Base-by-base conservation (phyloP, 2,797 vertebrate species). In the Menidia menidia region DNA sequence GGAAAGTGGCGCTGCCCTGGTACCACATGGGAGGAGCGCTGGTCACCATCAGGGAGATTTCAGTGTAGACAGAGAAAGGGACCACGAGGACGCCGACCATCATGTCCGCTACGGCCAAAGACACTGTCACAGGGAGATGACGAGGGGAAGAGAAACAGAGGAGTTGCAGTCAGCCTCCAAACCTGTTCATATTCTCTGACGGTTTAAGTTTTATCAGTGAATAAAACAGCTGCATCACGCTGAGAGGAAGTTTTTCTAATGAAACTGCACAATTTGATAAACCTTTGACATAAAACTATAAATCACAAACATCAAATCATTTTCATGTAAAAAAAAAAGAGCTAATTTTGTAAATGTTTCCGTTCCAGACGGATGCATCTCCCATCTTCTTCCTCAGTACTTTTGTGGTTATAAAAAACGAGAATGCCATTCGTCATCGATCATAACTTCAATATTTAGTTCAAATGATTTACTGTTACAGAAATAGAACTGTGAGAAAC, bases 1-100 rank as follows among this genome's bases (percentile, higher is more conserved):
- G 45, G 25, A 75, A 77, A 19, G 63, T 43, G 0, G 78, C 68
- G 33, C 81, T 86, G 6, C 78, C 89, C 75, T 92, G 92, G 80
- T 92, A 94, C 94, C 94, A 95, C 25, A 68, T n/a, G 0, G 94
- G 94, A 52, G 88, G 91, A 33, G 63, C 2, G 18, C 74, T 92
- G 70, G 85, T 93, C 60, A 93, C 83, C 94, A 95, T 94, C 62
- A 95, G 85, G 15, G 89, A 93, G 61, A 93, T 84, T 84, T 96
- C 95, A 2, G 92, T 94, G 91, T 95, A 96, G 82, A 95, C 85
- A 0, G 95, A 96, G 85, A 96, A 96, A 32, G 95, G 95, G 53
- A 96, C 94, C 6, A 95, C 94, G 0, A 95, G 78, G 31, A 95
- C 74, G 4, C 95, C 95, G 13, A 96, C 94, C 60, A 94, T 93